Base-by-base conservation (phyloP, 64 coral and sea anemone genomes). In the Trachythela sp. region DNA sequence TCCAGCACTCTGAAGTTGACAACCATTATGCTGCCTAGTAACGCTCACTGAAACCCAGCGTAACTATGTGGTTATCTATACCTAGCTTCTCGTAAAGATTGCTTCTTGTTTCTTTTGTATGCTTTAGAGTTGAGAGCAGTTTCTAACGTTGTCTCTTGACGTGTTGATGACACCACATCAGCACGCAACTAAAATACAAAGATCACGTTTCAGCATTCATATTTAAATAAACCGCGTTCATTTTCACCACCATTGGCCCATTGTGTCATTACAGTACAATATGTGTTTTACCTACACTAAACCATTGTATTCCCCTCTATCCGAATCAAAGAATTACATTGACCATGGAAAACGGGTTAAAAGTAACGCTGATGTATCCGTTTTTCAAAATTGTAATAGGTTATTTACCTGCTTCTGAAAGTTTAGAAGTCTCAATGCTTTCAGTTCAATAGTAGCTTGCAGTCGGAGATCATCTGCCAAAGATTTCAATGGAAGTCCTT, bases 371-470 rank as follows among this genome's bases (percentile, higher is more conserved):
- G 22, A 52, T 15, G 13, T 52, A 52, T 20, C 49, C 22, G 49
- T 52, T 52, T 52, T 11, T 36, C 67, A 34, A n/a, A n/a, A n/a
- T n/a, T n/a, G n/a, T n/a, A n/a, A n/a, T n/a, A n/a, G n/a, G n/a
- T n/a, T n/a, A n/a, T n/a, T n/a, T 92, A 94, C 95, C 93, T 99
- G 95, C 86, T 99, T 99, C 84, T 99, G 96, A 89, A 99, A 94
- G 48, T 99, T 99, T 18, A 99, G 83, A 4, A 99, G 93, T 26
- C 96, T 95, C 30, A 99, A 84, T 40, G 96, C 96, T 80, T 94
- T 90, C 31, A 99, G 52, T 87, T 99, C 96, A 91, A 99, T 99
- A 88, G 94, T 99, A 22, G 96, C 96, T 59, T 92, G 91, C 43
- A 99, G 71, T 64, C 96, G 80, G 27, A 99, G 39, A 26, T 99